Evolutionary conservation across 2,888 invertebrate species (phyloP).

Genomic region (Capitulum mitella): DNA sequence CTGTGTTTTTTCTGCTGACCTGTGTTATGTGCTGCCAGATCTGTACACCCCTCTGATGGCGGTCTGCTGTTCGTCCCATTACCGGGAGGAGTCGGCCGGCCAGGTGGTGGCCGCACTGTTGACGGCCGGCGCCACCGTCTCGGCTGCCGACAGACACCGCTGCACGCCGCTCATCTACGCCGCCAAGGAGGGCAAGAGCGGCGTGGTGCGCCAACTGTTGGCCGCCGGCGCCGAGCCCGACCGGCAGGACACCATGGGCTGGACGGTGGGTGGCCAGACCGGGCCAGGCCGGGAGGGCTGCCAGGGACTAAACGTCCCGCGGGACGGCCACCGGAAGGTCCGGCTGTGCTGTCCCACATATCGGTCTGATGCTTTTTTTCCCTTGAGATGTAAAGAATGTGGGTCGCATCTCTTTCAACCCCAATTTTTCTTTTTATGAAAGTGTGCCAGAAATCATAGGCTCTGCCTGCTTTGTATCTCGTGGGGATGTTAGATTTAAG

Average conservation of each 20-base stretch:
- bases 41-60: conserved; percentile 47
- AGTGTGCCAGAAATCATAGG: too few species aligned
- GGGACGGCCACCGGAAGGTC: too few species aligned
- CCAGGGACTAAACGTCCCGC: too few species aligned
- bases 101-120: conserved; percentile 38
- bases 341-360: too few species aligned
- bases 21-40: conserved; percentile 41
- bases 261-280: conserved; percentile 38
- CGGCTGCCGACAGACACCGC: conserved; percentile 42
- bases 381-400: too few species aligned
- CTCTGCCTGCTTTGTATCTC: too few species aligned
- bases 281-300: not conserved
- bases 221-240: conserved; percentile 42
- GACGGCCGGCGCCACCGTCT: conserved; percentile 38
- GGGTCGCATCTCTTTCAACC: too few species aligned
- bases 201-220: conserved; percentile 42
- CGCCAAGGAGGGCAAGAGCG: conserved; percentile 42
- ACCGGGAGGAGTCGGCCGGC: conserved; percentile 38
- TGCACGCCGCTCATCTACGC: conserved; percentile 47
- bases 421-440: too few species aligned
- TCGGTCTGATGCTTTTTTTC: too few species aligned
- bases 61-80: conserved; percentile 43
- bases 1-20: too few species aligned
- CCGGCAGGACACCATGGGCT: conserved; percentile 44
- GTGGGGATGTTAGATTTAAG: too few species aligned